Base-by-base conservation (phyloP, 1,140 invertebrate genomes). In the Venustaconcha ellipsiformis region DNA sequence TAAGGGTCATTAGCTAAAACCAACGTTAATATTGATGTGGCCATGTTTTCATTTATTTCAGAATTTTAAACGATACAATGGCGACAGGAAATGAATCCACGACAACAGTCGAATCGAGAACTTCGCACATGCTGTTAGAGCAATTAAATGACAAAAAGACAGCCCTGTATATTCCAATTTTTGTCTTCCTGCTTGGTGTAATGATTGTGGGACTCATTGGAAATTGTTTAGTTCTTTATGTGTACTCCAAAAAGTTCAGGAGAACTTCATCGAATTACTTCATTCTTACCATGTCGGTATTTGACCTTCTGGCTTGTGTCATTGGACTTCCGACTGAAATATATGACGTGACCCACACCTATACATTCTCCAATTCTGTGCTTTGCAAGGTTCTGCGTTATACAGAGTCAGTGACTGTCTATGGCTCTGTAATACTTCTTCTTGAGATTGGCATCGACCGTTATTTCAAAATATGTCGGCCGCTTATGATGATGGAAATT, bases 191-290 rank as follows among this genome's bases (percentile, higher is more conserved):
- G 0, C 26, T 76, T 23, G 64, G 84, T 17, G 65, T 85, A 18
- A 81, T 83, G 81, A 26, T 85, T 4, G 67, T 84, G 4, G 85
- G 85, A 26, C 69, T 82, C 12, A 56, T 82, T 14, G 85, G 85
- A 14, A 86, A 86, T 77, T 57, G 57, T 17, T 69, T 86, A 12
- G 85, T 85, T 11, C 71, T 86, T 55, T 83, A 83, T 67, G 82
- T 86, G 37, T 86, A 85, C 70, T 72, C 73, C 1, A 67, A 78
- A 14, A 71, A 78, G 17, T 85, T 85, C 74, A 82, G 81, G 60
- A 80, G 80, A 30, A 84, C 80, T 0, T 84, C 85, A 0, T 84
- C 82, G 3, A 84, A 86, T 63, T 84, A 85, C 72, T 86, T 86
- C 75, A 86, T 86, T 59, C 70, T 82, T 67, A 77, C 81, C 26